Base-by-base conservation (phyloP, 2,888 invertebrate genomes). In the Dugesia japonica region DNA sequence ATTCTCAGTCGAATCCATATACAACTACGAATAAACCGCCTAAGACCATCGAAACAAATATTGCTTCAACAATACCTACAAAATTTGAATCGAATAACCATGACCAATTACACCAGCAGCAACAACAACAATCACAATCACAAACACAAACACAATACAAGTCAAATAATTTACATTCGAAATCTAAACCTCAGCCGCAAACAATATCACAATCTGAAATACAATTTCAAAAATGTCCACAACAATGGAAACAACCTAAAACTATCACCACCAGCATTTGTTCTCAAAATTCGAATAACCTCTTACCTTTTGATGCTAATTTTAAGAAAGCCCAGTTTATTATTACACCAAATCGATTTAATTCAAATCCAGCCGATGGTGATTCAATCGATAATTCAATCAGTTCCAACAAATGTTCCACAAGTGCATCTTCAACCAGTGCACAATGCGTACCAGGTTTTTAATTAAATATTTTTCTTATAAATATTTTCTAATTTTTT, bases 91-190 rank as follows among this genome's bases (percentile, higher is more conserved):
- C 38, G 38, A 38, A n/a, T n/a, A n/a, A n/a, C n/a, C n/a, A n/a
- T n/a, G n/a, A n/a, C n/a, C n/a, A n/a, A n/a, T n/a, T n/a, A n/a
- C n/a, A 20, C 17, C 56, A 56, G 31, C 13, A 4, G 17, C 56
- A 56, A 4, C 56, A 56, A 23, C 56, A 56, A 56, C 56, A 56
- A 56, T 56, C 56, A 56, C 56, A 56, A n/a, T n/a, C 56, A n/a
- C 56, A 56, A 56, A 9, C n/a, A 56, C n/a, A 56, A 38, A 13
- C n/a, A n/a, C n/a, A n/a, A n/a, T n/a, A n/a, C n/a, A 31, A 7
- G 13, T 13, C 31, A 31, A 13, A 31, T 7, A 13, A 31, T 31
- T 31, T 13, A 31, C 31, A 31, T 31, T 31, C 31, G 4, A 31
- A 31, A 31, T 31, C 7, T 13, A 31, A 31, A 4, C 4, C 13